These are phyloP conservation scores for Caenorhabditis sinica DNA, from an alignment of 2,888 invertebrate species.

Conservation along the genomic window DNA sequence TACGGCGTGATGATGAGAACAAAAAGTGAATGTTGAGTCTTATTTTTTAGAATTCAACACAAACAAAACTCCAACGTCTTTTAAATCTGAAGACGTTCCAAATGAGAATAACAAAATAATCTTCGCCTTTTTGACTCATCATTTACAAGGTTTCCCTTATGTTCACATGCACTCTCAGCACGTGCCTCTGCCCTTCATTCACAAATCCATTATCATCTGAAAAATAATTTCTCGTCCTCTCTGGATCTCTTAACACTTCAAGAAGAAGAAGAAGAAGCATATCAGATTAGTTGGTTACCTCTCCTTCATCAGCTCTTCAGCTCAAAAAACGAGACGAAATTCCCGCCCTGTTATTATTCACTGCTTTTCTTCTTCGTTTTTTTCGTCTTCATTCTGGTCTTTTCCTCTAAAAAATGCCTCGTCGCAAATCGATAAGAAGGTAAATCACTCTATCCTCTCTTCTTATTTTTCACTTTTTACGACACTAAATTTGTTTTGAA, in stretches of 20 bases:
- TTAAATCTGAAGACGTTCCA: neutral
- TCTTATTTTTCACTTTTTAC: neutral
- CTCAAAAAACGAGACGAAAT: conserved; percentile 24
- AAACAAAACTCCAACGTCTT: too few relatives aligned
- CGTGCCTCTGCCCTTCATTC: conserved; percentile 6
- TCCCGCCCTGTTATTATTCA: conserved; percentile 37
- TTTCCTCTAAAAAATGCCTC: conserved; percentile 25
- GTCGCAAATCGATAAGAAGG: conserved; percentile 50
- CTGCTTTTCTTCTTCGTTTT: neutral
- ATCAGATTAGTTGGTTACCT: conserved; percentile 53
- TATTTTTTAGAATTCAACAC: too few relatives aligned
- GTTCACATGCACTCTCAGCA: conserved; percentile 24
- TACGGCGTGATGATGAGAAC: too few relatives aligned
- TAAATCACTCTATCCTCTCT: conserved; percentile 3
- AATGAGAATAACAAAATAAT: neutral
- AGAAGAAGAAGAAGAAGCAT: conserved; percentile 28
- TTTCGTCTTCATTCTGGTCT: neutral
- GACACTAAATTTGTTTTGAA: neutral
- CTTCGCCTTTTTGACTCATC: conserved; percentile 17
- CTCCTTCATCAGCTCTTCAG: conserved; percentile 17
- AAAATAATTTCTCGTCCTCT: conserved; percentile 32
- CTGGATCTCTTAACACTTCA: conserved; percentile 37
- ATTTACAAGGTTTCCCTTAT: conserved; percentile 27
- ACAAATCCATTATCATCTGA: conserved; percentile 12
- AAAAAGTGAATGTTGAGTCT: too few relatives aligned